Evolutionary conservation across 2,797 vertebrate species (phyloP), one percentile per base, ranked within the genome.

Genomic region (Melanogrammus aeglefinus): DNA sequence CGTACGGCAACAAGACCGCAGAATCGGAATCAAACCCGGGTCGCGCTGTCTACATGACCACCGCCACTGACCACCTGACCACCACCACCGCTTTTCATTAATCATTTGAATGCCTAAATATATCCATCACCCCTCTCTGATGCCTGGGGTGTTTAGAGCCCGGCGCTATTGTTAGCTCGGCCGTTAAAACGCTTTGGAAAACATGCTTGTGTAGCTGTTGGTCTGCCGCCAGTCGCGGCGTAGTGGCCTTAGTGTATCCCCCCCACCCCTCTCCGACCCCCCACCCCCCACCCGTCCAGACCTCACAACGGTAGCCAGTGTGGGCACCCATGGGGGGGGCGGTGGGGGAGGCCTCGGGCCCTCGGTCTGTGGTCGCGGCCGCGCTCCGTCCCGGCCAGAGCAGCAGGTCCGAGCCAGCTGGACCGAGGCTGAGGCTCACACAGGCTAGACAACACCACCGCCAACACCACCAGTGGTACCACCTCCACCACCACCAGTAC

Each of bases 391-490:
- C 71, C 74, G 76, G 81, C 39, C 78, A 75, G 76, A 77, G 83
- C 47, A 44, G 69, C 35, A 7, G 74, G 57, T 71, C 63, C 71
- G 6, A 66, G 80, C 82, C 83, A 80, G 86, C 81, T 82, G 84
- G 82, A 76, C 78, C 33, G 14, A 35, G 72, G 81, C 71, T 39
- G 73, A 76, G 76, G 83, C 82, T 86, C 84, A 85, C 86, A 80
- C 89, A 87, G 83, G 38, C 76, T 77, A 81, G 81, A 83, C 81
- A 21, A 18, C 47, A 18, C 47, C 18, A 21, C 16, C 47, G 6
- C 3, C 47, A 57, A 4, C 47, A 57, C 16, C 47, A 63, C 47
- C 47, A 6, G 3, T 18, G 7, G 0, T 4, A 57, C 47, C 18
- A 57, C 16, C 47, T 4, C 47, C 47, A 18, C 47, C 47, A 21